Base-by-base conservation (phyloP, 1,140 invertebrate genomes). In the Euura saliciscinereae region DNA sequence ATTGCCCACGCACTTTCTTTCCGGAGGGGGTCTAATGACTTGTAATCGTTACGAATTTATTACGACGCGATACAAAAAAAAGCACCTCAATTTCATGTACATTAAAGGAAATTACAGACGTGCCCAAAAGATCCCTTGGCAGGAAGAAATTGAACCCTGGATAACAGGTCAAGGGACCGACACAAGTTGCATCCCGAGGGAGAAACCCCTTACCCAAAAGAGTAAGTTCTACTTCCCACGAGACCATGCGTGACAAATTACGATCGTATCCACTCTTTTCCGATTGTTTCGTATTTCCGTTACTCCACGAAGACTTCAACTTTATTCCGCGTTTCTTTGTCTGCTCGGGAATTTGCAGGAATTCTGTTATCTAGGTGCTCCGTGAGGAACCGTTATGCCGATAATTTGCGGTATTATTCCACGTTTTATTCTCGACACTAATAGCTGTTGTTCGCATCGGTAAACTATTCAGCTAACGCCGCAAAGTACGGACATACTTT, bases 211-310 rank as follows among this genome's bases (percentile, higher is more conserved):
- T 73, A n/a, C n/a, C 44, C 66, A 43, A 59, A 66, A 75, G 69
- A 51, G 72, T 67, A 46, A 43, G 72, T 65, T 66, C 28, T 72
- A 74, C 82, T 86, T 86, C 84, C 83, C 83, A 85, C 78, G 82
- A 82, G 68, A 66, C 74, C 73, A 80, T 82, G 81, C 85, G 80
- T 85, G 80, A 85, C 84, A 76, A 85, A 85, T 86, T 80, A 77
- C 77, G 71, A 78, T 78, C 65, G 74, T 77, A 73, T 75, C 67
- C 44, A 44, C 28, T 59, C 8, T 59, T 44, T n/a, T 69, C 6
- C 68, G 43, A 69, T 69, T 69, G 68, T 46, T 69, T 46, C 43
- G 6, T 6, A 10, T 44, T 69, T 46, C 68, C 45, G 5, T 69
- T 28, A 13, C 11, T 44, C 43, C 13, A 66, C 44, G 13, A 59